A percentile compares a stretch with the other conserved stretches of the same genome.
Evolutionary conservation across 2,797 vertebrate species (phyloP).

Genomic region (Neosilurus mollespiculum): DNA sequence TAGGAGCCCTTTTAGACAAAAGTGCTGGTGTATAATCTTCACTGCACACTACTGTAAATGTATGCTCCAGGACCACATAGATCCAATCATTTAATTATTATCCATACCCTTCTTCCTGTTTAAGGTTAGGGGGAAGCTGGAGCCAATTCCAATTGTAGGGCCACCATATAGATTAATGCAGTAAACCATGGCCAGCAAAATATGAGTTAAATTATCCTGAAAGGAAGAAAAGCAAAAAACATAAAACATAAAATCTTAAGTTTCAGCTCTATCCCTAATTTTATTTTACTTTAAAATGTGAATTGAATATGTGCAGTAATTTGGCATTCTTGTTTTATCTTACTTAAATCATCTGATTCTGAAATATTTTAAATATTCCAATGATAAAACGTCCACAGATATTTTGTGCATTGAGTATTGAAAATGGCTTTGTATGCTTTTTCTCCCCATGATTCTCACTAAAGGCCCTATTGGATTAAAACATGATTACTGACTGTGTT

Average conservation of each 20-base stretch:
- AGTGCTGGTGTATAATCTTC: too few species aligned
- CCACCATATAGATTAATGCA: neutral
- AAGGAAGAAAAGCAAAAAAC: neutral
- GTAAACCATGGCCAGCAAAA: neutral
- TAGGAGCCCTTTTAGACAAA: too few species aligned
- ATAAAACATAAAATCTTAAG: neutral
- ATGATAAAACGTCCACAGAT: neutral
- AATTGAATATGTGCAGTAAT: neutral
- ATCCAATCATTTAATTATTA: too few species aligned
- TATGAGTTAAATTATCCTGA: neutral
- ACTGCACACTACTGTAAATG: neutral
- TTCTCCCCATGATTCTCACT: slow-evolving; percentile 25
- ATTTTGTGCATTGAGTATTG: neutral
- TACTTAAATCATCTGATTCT: neutral
- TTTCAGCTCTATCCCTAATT: neutral
- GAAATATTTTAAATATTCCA: slow-evolving; percentile 1
- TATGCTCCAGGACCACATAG: neutral
- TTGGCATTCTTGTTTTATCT: neutral
- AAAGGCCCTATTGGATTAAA: slow-evolving; percentile 27
- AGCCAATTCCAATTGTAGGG: too few species aligned
- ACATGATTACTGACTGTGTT: slow-evolving; percentile 19
- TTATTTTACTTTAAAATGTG: neutral
- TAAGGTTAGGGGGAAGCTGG: too few species aligned
- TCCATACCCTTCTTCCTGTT: too few species aligned
- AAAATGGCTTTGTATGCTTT: slow-evolving; percentile 23